phyloP scores from a whole-genome alignment of 2,888 invertebrate species.

The Tethea ocularis region DNA sequence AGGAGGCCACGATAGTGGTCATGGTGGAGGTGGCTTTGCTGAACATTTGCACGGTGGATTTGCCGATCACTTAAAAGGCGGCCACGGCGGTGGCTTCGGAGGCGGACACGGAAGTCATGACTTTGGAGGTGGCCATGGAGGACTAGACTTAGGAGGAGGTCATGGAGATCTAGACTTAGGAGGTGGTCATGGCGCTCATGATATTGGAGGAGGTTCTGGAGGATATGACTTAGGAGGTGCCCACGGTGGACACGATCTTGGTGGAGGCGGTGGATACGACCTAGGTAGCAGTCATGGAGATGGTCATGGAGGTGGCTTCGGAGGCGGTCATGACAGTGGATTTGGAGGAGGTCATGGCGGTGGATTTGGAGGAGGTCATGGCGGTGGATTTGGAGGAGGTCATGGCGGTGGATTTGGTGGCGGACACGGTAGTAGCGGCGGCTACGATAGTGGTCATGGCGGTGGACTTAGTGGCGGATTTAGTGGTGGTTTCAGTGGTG shows the following conservation, averaged over 20 bases:
- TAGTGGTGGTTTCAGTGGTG: slow-evolving; percentile 40
- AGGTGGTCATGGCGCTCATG: slow-evolving; percentile 40
- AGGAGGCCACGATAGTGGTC: slow-evolving; percentile 15
- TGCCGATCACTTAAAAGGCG: not conserved
- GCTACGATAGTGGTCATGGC: slow-evolving; percentile 23
- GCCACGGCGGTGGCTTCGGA: slow-evolving; percentile 26
- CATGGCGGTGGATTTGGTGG: slow-evolving; percentile 24
- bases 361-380: slow-evolving; percentile 28
- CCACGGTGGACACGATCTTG: slow-evolving; percentile 9
- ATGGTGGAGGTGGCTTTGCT: not conserved
- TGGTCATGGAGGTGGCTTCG: slow-evolving; percentile 23
- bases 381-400: slow-evolving; percentile 20
- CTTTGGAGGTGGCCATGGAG: slow-evolving; percentile 51
- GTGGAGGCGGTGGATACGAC: slow-evolving; percentile 24
- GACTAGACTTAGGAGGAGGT: slow-evolving; percentile 50
- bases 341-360: slow-evolving; percentile 26
- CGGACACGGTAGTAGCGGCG: slow-evolving; percentile 25
- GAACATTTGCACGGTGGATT: too few species aligned
- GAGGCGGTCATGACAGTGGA: slow-evolving; percentile 26
- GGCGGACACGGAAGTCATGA: slow-evolving; percentile 49
- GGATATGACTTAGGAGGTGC: slow-evolving; percentile 41
- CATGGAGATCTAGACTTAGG: slow-evolving; percentile 27
- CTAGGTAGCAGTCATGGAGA: slow-evolving; percentile 22
- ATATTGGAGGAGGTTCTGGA: slow-evolving; percentile 55
- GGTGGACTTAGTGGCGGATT: slow-evolving; percentile 37